phyloP scores from a whole-genome alignment of 2,888 invertebrate species.

The Diarsia brunnea region DNA sequence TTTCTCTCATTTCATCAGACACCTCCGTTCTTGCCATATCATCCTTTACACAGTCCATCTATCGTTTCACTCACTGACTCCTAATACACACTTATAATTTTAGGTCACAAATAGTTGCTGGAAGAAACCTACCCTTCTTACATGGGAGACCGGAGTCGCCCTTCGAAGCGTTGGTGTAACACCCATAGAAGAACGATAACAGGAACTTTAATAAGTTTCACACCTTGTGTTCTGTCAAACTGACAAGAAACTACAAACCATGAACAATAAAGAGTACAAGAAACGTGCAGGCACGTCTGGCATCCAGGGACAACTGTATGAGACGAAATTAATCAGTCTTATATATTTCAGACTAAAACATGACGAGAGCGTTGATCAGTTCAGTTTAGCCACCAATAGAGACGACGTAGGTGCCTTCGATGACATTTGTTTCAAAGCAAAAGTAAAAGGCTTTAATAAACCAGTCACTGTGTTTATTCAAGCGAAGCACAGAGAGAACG shows the following conservation, averaged over 20 bases:
- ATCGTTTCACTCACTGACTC: no score
- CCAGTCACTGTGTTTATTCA: slow-evolving; percentile 55
- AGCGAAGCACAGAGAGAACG: slow-evolving; percentile 58
- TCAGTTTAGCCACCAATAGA: slow-evolving; percentile 60
- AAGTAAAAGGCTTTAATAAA: slow-evolving; percentile 34
- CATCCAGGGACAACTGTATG: slow-evolving; percentile 63
- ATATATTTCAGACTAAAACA: slow-evolving; percentile 50
- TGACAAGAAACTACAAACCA: neutral
- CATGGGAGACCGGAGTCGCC: no score
- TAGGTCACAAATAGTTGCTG: neutral
- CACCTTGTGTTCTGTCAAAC: no score
- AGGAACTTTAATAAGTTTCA: neutral
- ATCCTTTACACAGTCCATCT: no score
- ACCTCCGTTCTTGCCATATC: no score
- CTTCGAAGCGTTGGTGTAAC: neutral
- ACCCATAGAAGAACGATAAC: neutral
- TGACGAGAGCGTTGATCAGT: slow-evolving; percentile 45
- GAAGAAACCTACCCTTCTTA: neutral
- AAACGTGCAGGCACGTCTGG: slow-evolving; percentile 54
- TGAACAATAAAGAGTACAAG: slow-evolving; percentile 17
- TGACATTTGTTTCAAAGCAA: slow-evolving; percentile 58
- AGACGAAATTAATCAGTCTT: slow-evolving; percentile 61
- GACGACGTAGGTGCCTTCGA: slow-evolving; percentile 61
- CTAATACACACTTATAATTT: neutral
- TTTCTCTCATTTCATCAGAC: no score